Evolutionary conservation across 2,888 invertebrate species (phyloP), one percentile per base, ranked within the genome.

Genomic region (Sylvicola cinctus): DNA sequence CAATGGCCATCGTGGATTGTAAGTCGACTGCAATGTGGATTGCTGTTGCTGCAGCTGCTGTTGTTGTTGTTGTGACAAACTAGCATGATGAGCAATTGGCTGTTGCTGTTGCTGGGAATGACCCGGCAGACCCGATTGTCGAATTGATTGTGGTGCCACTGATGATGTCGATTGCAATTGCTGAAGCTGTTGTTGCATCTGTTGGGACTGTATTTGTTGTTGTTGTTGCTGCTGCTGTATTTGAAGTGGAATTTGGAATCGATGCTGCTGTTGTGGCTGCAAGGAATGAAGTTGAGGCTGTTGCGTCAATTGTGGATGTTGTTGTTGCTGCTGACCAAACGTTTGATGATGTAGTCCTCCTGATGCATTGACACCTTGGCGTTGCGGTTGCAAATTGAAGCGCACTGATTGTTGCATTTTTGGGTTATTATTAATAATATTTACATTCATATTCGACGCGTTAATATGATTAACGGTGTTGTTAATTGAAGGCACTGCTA

Each of bases 1-100:
- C 50, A 32, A 47, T 31, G 46, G 65, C 49, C 42, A 68, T 41
- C 45, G 65, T 55, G 49, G 63, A 16, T 30, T 33, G 17, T 33
- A 33, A 11, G 32, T 35, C 28, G 34, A 44, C 32, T 44, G 47
- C 14, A 33, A 32, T 32, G 32, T 31, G 10, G 12, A 30, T 33
- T 32, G 40, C 14, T 27, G 31, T 32, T 34, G 25, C 11, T 34
- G 37, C 10, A 32, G 37, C 12, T 16, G 38, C 30, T 33, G 33
- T 13, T 33, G 36, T 25, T 39, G 38, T 35, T 16, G 36, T 29
- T 29, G 32, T n/a, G 16, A 16, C 8, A 27, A 4, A 20, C 20
- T 8, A 4, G 20, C 8, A 8, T 20, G 20, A 20, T 20, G 20
- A 20, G 5, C 8, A 20, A 12, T 26, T 15, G 14, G 40, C 31